Evolutionary conservation across 2,113 vertebrate species (phyloP).

Genomic region (Dicerorhinus sumatrensis): DNA sequence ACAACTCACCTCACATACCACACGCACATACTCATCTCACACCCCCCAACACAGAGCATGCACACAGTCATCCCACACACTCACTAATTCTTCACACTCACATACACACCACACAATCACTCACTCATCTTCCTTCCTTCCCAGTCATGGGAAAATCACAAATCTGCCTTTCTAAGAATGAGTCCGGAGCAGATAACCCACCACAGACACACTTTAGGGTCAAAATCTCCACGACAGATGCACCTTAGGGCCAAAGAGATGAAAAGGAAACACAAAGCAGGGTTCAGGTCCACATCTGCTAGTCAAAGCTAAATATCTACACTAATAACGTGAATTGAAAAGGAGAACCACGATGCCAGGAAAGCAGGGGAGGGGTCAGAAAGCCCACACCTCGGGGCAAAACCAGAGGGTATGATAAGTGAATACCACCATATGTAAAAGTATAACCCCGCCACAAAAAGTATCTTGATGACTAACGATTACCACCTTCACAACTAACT

Average conservation of each 20-base stretch:
- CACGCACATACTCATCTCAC: not conserved
- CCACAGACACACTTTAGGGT: not conserved
- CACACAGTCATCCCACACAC: not conserved
- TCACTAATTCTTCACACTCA: not conserved
- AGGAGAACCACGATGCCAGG: not conserved
- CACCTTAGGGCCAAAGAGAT: not conserved
- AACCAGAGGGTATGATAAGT: not conserved
- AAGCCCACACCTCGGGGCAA: not conserved
- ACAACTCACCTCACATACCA: not conserved
- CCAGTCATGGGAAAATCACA: not conserved
- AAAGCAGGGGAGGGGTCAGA: not conserved
- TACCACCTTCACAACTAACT: not conserved
- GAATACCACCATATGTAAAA: not conserved
- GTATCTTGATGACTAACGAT: not conserved
- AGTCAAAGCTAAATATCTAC: not conserved
- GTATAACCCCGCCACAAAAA: not conserved
- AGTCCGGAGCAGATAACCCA: not conserved
- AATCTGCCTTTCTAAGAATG: not conserved
- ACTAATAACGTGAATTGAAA: not conserved
- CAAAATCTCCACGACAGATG: not conserved
- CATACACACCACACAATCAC: not conserved
- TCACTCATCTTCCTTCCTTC: not conserved
- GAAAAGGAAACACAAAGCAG: not conserved
- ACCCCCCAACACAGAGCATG: not conserved
- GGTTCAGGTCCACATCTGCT: not conserved